Evolutionary conservation across 2,888 invertebrate species (phyloP), one percentile per base, ranked within the genome.

Genomic region (Tipula helvola): DNA sequence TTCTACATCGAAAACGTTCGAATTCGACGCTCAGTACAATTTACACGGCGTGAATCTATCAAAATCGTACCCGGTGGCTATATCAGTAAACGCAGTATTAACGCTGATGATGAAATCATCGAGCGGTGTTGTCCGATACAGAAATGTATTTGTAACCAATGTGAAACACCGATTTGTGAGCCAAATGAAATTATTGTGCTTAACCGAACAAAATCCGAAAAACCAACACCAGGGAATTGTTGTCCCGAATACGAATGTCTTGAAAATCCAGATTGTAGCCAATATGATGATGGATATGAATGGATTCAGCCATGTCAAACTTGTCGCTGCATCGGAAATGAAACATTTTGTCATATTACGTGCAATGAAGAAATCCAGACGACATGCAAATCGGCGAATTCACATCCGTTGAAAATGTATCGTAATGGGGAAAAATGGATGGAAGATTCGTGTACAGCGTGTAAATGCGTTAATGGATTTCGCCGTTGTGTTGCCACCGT

Each of bases 201-300:
- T n/a, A 18, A 83, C 86, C 87, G 8, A 16, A 44, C 28, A 85
- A 86, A 28, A 86, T 2, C 12, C 87, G 88, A 87, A 89, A 90
- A 12, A 36, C 89, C 88, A 1, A 42, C 87, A 16, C 91, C 91
- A 0, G 91, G 90, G 36, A 92, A 91, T 88, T 93, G 93, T 88
- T 92, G 92, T 87, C 91, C 93, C 0, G 90, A 90, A 8, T 92
- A 91, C 88, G 89, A 90, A 41, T 91, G 92, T 87, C 92, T 92
- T 88, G 90, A 90, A 0, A 88, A 90, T 18, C 89, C 42, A 5
- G 71, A 86, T 84, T 47, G 86, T 28, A 42, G 12, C n/a, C 16
- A 39, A 18, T 57, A 12, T 47, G 39, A 13, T 42, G 71, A 87
- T 47, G 41, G 71, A 39, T 16, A 83, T 28, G 47, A 88, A 87